phyloP scores from a whole-genome alignment of 2,888 invertebrate species.

The Amiota communis region DNA sequence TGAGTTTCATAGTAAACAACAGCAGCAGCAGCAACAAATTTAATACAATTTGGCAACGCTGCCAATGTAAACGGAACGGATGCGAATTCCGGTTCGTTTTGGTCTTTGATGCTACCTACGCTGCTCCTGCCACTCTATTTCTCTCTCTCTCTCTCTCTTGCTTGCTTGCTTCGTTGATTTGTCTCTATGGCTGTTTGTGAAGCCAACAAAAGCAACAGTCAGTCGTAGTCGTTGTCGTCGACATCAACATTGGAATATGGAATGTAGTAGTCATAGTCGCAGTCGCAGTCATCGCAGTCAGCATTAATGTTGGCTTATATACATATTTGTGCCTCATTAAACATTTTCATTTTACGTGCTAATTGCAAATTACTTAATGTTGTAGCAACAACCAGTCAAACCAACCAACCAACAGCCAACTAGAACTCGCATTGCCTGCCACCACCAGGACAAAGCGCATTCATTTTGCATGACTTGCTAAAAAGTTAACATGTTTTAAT shows the following conservation, averaged over 20 bases:
- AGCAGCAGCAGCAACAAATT: slow-evolving; percentile 18
- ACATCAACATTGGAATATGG: neutral
- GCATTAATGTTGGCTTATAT: slow-evolving; percentile 28
- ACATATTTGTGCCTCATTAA: slow-evolving; percentile 47
- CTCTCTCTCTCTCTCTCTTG: no score
- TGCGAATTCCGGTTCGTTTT: neutral
- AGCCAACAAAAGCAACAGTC: neutral
- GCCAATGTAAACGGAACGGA: neutral
- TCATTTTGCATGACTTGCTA: slow-evolving; percentile 36
- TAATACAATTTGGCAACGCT: slow-evolving; percentile 8
- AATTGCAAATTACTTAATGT: slow-evolving; percentile 51
- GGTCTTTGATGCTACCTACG: neutral
- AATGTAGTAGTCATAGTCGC: neutral
- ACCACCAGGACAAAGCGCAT: slow-evolving; percentile 22
- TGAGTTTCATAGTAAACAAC: slow-evolving; percentile 26
- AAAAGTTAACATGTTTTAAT: neutral
- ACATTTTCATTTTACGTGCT: slow-evolving; percentile 48
- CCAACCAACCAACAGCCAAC: neutral
- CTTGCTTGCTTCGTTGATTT: slow-evolving; percentile 12
- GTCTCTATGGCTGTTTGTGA: slow-evolving; percentile 8
- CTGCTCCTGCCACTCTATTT: no score
- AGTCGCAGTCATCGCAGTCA: slow-evolving; percentile 14
- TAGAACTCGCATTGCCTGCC: no score
- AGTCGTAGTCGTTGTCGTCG: no score
- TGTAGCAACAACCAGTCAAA: slow-evolving; percentile 35